Evolutionary conservation across 2,888 invertebrate genomes (phyloP), one percentile per base, ranked within the genome.

Genomic region (Phaonia tiefii): DNA sequence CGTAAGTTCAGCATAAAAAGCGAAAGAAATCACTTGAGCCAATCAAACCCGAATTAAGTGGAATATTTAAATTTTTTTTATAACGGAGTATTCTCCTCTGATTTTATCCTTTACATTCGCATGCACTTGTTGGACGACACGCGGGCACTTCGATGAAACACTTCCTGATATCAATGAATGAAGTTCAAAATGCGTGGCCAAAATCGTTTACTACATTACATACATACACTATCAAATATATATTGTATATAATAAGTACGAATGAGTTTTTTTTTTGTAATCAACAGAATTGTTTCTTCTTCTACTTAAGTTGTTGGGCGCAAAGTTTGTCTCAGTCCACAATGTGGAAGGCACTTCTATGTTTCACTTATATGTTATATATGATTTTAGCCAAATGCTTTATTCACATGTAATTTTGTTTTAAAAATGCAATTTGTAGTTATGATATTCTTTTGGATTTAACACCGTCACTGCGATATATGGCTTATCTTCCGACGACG

Each of bases 1-100:
- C 75, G 75, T 75, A 81, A 81, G 78, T 78, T 81, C 69, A 81
- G 72, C 72, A 58, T n/a, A 77, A 66, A 65, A 80, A 69, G 15
- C 69, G 7, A 72, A 63, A 77, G 66, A 77, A 75, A 81, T 72
- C 63, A 63, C 70, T 79, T 67, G 54, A 76, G 65, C 69, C 58
- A 80, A 80, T 70, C 71, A 80, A 80, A 63, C 72, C 63, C 69
- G 73, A 70, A 15, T 42, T 63, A 20, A 39, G 20, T 42, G 31
- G 67, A 49, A 54, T 72, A 56, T 75, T n/a, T 49, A 15, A 15
- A 15, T 49, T 15, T 3, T 49, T 3, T 49, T 15, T 15, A 11
- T 22, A 10, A 44, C 22, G 3, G 17, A 20, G 4, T 51, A 2
- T 22, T 17, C 20, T 22, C 2, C 17, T 7, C 17, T 51, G 1